These are phyloP conservation scores for Drosophila ambigua DNA, from an alignment of 1,140 invertebrate genomes.

Conservation along the genomic window DNA sequence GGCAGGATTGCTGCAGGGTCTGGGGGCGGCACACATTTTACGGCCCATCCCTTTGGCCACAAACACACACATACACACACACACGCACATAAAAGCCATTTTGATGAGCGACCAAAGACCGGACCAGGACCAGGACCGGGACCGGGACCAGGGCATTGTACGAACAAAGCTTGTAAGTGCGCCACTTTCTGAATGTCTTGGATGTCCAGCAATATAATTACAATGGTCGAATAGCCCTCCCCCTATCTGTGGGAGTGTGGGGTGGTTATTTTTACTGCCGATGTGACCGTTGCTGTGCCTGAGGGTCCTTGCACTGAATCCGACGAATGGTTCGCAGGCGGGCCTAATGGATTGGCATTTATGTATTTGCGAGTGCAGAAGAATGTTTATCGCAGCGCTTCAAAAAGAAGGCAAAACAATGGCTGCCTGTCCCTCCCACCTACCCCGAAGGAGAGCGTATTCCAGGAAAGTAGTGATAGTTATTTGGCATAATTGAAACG, in stretches of 20 bases:
- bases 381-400: conserved; percentile 49
- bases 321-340: conserved; percentile 53
- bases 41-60: conserved; percentile 62
- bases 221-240: conserved; percentile 60
- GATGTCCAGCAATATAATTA: conserved; percentile 78
- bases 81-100: conserved; percentile 75
- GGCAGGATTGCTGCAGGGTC: conserved; percentile 28
- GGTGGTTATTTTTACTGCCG: conserved; percentile 45
- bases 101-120: conserved; percentile 68
- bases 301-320: conserved; percentile 60
- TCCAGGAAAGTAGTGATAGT: too few relatives aligned
- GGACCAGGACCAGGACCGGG: conserved; percentile 4
- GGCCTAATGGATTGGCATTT: conserved; percentile 76
- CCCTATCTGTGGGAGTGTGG: conserved; percentile 9
- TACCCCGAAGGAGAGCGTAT: too few relatives aligned
- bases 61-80: conserved; percentile 1
- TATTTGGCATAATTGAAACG: conserved; percentile 12
- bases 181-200: conserved; percentile 61
- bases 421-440: conserved; percentile 7
- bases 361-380: conserved; percentile 55
- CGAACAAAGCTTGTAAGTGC: conserved; percentile 62
- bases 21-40: conserved; percentile 69
- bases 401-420: conserved; percentile 20
- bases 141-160: conserved; percentile 34
- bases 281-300: conserved; percentile 7